A percentile compares a stretch with the other conserved stretches of the same genome.
Evolutionary conservation across 1,140 invertebrate species (phyloP).

Genomic region (Penaeus japonicus): DNA sequence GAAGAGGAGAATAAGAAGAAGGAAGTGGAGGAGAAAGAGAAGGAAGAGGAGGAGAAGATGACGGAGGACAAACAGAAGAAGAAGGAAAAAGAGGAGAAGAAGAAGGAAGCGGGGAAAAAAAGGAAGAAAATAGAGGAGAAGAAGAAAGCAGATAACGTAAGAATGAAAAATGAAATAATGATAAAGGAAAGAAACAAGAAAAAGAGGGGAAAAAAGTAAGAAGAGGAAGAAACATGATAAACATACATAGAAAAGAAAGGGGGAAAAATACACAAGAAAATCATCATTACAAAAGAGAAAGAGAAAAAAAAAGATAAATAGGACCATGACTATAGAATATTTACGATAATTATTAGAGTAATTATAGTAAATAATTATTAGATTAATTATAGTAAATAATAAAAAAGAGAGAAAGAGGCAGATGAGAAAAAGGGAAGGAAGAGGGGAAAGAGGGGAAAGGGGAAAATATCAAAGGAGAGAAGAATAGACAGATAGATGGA

Average conservation of each 20-base stretch:
- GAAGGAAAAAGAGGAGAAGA: no score
- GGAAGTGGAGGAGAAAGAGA: no score
- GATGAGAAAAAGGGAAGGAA: not conserved
- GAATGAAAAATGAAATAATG: not conserved
- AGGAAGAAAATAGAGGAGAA: not conserved
- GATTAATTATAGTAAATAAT: no score
- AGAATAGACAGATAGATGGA: not conserved
- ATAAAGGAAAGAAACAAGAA: not conserved
- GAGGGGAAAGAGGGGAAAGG: not conserved
- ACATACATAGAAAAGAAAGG: no score
- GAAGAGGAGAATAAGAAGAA: no score
- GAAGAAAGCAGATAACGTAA: not conserved
- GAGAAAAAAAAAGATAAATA: not conserved
- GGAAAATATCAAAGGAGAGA: not conserved
- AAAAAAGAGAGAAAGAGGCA: not conserved
- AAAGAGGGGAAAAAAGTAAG: not conserved
- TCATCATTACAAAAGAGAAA: not conserved
- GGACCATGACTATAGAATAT: not conserved
- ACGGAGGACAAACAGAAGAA: no score
- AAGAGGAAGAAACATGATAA: not conserved
- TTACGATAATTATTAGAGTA: no score
- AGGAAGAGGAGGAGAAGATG: no score
- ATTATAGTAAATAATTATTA: no score
- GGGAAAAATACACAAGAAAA: not conserved
- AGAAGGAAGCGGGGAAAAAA: no score